phyloP scores from a whole-genome alignment of 92 coral and sea anemone genomes.

The Muricea muricata region DNA sequence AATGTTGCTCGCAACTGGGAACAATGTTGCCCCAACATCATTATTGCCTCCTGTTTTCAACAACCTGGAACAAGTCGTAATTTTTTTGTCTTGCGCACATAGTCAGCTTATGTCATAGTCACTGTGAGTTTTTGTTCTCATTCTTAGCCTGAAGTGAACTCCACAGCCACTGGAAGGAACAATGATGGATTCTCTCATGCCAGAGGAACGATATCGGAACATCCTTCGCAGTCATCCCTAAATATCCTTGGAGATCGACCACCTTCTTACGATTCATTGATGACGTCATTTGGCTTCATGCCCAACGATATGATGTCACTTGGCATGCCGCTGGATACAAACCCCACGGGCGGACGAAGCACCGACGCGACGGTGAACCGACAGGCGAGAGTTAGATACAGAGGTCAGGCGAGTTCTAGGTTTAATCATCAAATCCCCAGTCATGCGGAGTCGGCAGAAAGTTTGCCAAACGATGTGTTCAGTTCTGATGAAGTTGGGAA shows the following conservation, averaged over 20 bases:
- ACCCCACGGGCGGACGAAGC: not conserved
- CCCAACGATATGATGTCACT: not conserved
- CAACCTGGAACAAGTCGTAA: no score
- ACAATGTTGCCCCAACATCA: no score
- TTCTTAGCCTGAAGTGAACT: not conserved
- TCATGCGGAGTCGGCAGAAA: not conserved
- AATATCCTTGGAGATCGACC: not conserved
- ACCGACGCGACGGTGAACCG: not conserved
- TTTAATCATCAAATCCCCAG: not conserved
- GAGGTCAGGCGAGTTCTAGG: not conserved
- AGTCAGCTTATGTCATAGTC: no score
- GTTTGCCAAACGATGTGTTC: not conserved
- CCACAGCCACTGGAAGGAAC: not conserved
- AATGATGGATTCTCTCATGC: conserved; percentile 11
- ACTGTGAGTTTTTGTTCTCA: not conserved
- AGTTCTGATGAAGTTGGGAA: not conserved
- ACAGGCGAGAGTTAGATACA: not conserved
- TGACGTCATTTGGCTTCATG: not conserved
- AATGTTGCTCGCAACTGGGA: no score
- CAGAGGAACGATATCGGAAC: not conserved
- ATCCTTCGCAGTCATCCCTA: not conserved
- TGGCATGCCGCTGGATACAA: not conserved
- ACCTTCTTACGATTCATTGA: not conserved
- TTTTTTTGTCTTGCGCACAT: no score
- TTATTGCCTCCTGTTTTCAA: no score